Percentiles rank a stretch among this genome's conserved stretches.
These are phyloP conservation scores for Zaprionus bogoriensis DNA, from an alignment of 2,888 invertebrate genomes.

Conservation along the genomic window DNA sequence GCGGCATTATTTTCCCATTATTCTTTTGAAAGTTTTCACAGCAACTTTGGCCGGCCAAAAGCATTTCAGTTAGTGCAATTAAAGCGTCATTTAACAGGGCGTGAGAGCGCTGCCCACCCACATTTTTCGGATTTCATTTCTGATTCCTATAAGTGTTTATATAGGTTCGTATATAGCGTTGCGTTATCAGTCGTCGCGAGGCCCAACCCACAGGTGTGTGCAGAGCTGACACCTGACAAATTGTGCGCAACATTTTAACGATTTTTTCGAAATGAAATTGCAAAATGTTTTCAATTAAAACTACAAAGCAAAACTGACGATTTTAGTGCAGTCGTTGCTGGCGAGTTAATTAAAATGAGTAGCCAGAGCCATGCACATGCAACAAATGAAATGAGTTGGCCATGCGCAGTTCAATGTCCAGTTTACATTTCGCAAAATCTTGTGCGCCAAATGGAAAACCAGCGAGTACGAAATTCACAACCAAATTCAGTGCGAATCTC, in stretches of 20 bases:
- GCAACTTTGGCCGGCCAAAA: conserved; percentile 17
- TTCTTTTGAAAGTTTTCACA: conserved; percentile 57
- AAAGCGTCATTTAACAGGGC: conserved; percentile 71
- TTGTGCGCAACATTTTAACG: conserved; percentile 34
- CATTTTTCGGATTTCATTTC: not conserved
- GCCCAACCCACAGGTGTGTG: conserved; percentile 1
- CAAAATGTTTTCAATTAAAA: conserved; percentile 58
- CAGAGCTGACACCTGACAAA: conserved; percentile 55
- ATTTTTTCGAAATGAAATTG: not conserved
- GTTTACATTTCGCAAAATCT: conserved; percentile 64
- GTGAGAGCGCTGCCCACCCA: conserved; percentile 48
- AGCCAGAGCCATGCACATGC: too few relatives aligned
- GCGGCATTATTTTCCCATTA: conserved; percentile 75
- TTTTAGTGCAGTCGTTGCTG: too few relatives aligned
- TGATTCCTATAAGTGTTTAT: too few relatives aligned
- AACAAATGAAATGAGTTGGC: conserved; percentile 56
- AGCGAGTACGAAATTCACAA: conserved; percentile 4
- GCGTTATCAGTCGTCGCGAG: conserved; percentile 9
- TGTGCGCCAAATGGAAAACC: conserved; percentile 53
- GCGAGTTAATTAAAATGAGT: conserved; percentile 59
- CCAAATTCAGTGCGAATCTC: not conserved
- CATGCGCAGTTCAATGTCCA: conserved; percentile 20
- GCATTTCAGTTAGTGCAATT: conserved; percentile 63
- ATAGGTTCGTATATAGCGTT: not conserved
- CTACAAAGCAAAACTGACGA: conserved; percentile 47